These are phyloP conservation scores for Copidosoma aretas DNA, from an alignment of 2,888 invertebrate species.

Conservation along the genomic window DNA sequence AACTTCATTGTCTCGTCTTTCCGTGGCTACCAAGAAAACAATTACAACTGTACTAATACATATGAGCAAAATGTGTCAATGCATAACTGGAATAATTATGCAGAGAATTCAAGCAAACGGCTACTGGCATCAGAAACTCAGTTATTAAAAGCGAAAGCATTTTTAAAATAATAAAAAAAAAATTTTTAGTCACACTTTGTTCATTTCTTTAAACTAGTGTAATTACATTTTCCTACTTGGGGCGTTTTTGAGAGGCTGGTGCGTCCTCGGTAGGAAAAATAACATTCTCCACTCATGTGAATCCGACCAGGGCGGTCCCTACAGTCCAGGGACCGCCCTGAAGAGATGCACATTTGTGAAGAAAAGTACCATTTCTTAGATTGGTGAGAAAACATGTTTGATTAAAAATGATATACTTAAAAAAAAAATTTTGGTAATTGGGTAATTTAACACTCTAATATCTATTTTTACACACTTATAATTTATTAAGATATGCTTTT, in stretches of 20 bases:
- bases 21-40: slow-evolving; percentile 40
- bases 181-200: slow-evolving; percentile 45
- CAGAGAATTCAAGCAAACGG: slow-evolving; percentile 40
- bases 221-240: no score
- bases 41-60: slow-evolving; percentile 48
- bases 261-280: no score
- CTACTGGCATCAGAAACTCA: slow-evolving; percentile 53
- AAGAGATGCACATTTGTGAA: no score
- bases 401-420: no score
- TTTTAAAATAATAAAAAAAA: slow-evolving; percentile 45
- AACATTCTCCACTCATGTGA: no score
- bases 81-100: slow-evolving; percentile 52
- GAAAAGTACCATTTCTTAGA: no score
- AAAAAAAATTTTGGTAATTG: not conserved
- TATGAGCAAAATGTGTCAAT: slow-evolving; percentile 44
- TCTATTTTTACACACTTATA: not conserved
- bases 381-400: no score
- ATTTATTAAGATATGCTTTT: not conserved
- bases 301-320: no score
- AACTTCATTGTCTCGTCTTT: slow-evolving; percentile 34
- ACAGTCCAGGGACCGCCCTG: no score
- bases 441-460: not conserved
- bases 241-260: no score
- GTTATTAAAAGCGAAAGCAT: slow-evolving; percentile 43
- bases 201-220: slow-evolving; percentile 3